phyloP scores from a whole-genome alignment of 2,113 vertebrate species.

The Grallaria varia region DNA sequence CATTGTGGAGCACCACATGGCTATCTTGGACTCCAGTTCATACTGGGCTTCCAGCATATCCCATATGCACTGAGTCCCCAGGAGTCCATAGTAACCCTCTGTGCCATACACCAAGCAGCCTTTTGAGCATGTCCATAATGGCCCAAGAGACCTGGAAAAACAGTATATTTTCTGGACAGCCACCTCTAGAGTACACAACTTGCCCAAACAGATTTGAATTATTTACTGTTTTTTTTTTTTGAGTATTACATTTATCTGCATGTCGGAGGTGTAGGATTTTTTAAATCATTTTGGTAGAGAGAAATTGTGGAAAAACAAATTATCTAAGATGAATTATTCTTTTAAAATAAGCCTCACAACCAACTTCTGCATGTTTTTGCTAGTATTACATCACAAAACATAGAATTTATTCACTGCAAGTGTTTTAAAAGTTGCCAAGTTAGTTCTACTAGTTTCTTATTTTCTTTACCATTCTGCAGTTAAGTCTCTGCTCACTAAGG shows the following conservation, averaged over 20 bases:
- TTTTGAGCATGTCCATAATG: neutral
- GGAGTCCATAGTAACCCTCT: too few species aligned
- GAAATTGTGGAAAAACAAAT: neutral
- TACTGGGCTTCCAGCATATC: neutral
- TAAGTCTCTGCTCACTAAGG: accelerated
- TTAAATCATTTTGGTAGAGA: neutral
- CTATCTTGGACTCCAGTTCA: neutral
- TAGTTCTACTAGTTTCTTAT: neutral
- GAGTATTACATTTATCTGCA: too few species aligned
- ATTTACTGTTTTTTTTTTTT: neutral
- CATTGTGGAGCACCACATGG: neutral
- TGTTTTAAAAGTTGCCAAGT: neutral
- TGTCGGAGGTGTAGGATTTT: neutral
- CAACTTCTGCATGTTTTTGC: neutral
- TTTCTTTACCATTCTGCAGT: neutral
- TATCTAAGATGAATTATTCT: neutral
- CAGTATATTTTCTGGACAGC: neutral
- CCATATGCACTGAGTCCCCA: accelerated
- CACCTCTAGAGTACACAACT: neutral
- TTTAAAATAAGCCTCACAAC: neutral
- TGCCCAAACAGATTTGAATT: neutral
- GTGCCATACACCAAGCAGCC: too few species aligned
- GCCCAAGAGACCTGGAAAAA: neutral
- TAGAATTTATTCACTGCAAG: neutral
- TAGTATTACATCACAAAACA: neutral